Evolutionary conservation across 1,140 invertebrate species (phyloP).

Genomic region (Coelopa frigida): DNA sequence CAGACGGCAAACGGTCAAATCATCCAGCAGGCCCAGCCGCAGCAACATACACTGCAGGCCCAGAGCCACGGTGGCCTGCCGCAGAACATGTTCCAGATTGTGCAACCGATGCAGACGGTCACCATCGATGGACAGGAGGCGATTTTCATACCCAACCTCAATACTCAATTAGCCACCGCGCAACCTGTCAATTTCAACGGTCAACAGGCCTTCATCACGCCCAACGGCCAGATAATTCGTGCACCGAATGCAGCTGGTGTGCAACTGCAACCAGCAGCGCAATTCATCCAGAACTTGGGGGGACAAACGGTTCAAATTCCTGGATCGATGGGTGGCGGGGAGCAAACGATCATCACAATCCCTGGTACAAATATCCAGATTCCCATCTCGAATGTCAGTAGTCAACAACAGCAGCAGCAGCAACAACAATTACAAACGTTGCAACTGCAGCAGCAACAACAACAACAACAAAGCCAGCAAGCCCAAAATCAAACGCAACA

Average conservation of each 20-base stretch:
- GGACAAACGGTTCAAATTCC: constrained; percentile 54
- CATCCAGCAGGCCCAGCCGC: constrained; percentile 3
- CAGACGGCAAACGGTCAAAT: constrained; percentile 7
- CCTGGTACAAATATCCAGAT: constrained; percentile 54
- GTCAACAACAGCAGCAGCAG: constrained; percentile 12
- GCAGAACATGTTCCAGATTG: constrained; percentile 43
- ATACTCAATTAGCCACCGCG: constrained; percentile 26
- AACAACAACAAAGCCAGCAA: constrained; percentile 17
- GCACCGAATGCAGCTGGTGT: constrained; percentile 39
- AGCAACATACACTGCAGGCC: too few species aligned
- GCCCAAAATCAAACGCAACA: not conserved
- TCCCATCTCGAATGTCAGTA: constrained; percentile 43
- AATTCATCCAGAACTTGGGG: constrained; percentile 51
- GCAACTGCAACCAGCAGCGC: constrained; percentile 38
- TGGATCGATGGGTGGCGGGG: constrained; percentile 28
- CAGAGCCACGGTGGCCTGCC: constrained; percentile 10
- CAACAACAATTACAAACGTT: constrained; percentile 20
- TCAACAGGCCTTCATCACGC: constrained; percentile 49
- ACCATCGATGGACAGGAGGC: constrained; percentile 90
- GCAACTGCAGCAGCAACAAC: constrained; percentile 28
- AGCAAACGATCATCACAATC: constrained; percentile 50
- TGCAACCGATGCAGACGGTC: constrained; percentile 71
- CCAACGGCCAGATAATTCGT: constrained; percentile 58
- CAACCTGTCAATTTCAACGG: constrained; percentile 40
- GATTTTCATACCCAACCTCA: constrained; percentile 66